A percentile compares a stretch with the other conserved stretches of the same genome.
Evolutionary conservation across 2,888 invertebrate species (phyloP).

Genomic region (Pinctada fucata): DNA sequence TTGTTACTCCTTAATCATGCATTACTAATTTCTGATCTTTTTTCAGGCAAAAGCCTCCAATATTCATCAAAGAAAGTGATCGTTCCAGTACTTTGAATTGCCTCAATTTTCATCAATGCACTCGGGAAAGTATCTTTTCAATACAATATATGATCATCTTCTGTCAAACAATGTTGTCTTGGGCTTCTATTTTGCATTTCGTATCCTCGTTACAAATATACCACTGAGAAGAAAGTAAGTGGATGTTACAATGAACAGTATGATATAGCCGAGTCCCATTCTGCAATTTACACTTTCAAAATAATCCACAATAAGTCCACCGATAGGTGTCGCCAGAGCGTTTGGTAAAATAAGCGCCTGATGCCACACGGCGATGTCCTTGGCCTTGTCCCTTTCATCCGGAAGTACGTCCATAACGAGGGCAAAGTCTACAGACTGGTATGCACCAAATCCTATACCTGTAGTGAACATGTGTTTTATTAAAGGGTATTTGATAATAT

Average conservation of each 20-base stretch:
- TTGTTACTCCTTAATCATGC: too few relatives aligned
- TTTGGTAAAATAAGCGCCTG: slow-evolving; percentile 75
- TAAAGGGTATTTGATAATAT: too few relatives aligned
- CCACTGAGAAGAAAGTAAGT: slow-evolving; percentile 73
- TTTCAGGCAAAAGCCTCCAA: too few relatives aligned
- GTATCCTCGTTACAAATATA: slow-evolving; percentile 70
- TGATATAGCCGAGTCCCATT: slow-evolving; percentile 74
- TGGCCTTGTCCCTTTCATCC: slow-evolving; percentile 72
- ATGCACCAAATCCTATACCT: slow-evolving; percentile 75
- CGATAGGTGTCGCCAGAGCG: slow-evolving; percentile 74
- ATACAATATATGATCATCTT: too few relatives aligned
- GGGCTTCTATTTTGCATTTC: slow-evolving; percentile 52
- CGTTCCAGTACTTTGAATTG: too few relatives aligned
- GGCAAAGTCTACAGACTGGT: slow-evolving; percentile 75
- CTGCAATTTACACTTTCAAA: slow-evolving; percentile 74
- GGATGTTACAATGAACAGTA: slow-evolving; percentile 71
- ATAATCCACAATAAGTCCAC: slow-evolving; percentile 72
- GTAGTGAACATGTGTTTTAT: slow-evolving; percentile 18
- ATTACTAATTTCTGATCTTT: too few relatives aligned
- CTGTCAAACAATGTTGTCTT: too few relatives aligned
- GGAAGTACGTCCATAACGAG: slow-evolving; percentile 75
- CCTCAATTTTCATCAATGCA: too few relatives aligned
- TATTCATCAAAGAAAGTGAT: too few relatives aligned
- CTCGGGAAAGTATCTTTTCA: too few relatives aligned
- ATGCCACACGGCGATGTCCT: slow-evolving; percentile 76